Evolutionary conservation across 2,797 vertebrate genomes (phyloP), one percentile per base, ranked within the genome.

Genomic region (Falco berigora): DNA sequence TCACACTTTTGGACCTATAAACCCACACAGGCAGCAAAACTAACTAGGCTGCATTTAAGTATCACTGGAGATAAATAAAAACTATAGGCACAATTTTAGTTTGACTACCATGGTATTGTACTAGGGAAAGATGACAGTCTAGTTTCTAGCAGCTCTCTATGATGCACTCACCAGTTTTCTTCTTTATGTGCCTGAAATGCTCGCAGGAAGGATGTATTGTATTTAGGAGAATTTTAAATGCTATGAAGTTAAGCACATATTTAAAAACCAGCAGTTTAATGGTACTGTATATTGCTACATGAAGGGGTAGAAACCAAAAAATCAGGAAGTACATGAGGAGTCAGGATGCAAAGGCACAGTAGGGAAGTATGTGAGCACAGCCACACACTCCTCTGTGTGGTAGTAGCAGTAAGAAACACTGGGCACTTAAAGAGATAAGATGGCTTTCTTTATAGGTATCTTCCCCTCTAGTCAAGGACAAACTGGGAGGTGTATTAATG

Each of bases 181-280:
- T 99, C 99, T 96, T 99, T 99, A 94, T 99, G 99, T 16, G 99
- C 99, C 97, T 99, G 99, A 97, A 99, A 99, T 0, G 99, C 99
- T 93, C 98, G 98, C 92, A 99, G 95, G 97, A 99, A 99, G 7
- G 99, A 99, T 38, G 98, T 99, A 73, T 4, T 23, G 11, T 10
- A 83, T 98, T 97, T 98, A 99, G 98, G 98, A 98, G 56, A 95
- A 86, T 25, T 49, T 40, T 11, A 82, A 50, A 52, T 4, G 18
- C 27, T 63, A 49, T 10, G 8, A 88, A 73, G 76, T 6, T 12
- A 81, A 62, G 55, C 30, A 85, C 3, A 44, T 7, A 71, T 25
- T 50, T 22, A 47, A 81, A 71, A 46, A 38, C 10, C 24, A 63
- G 14, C 5, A 88, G 36, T 7, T 67, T 14, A 42, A 36, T 25